phyloP scores from a whole-genome alignment of 2,888 invertebrate genomes.

The Dendrolimus pini region DNA sequence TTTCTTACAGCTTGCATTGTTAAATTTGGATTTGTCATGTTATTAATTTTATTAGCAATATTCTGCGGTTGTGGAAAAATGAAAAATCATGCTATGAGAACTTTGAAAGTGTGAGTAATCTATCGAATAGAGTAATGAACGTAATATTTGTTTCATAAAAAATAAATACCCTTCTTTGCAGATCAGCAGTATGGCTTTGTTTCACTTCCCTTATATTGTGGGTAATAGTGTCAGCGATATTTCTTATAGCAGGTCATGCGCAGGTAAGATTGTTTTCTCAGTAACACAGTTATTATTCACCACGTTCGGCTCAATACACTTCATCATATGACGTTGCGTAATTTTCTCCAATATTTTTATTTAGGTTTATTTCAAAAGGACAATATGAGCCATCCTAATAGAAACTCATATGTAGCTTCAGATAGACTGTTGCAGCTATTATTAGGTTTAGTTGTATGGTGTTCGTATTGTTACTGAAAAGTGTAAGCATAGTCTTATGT shows the following conservation, averaged over 20 bases:
- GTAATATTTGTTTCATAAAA: not conserved
- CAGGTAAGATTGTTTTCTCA: slow-evolving; percentile 50
- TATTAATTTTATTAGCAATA: slow-evolving; percentile 67
- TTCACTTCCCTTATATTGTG: slow-evolving; percentile 78
- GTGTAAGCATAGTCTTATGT: too few relatives aligned
- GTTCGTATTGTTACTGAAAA: too few relatives aligned
- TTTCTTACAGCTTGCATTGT: slow-evolving; percentile 47
- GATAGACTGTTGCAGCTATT: too few relatives aligned
- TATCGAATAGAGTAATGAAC: not conserved
- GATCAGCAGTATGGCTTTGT: slow-evolving; percentile 75
- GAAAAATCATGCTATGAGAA: slow-evolving; percentile 54
- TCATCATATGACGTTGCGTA: too few relatives aligned
- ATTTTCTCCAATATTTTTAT: too few relatives aligned
- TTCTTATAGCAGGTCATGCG: slow-evolving; percentile 80
- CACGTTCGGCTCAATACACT: too few relatives aligned
- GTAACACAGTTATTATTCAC: too few relatives aligned
- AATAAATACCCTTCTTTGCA: slow-evolving; percentile 28
- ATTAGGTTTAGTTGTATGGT: too few relatives aligned
- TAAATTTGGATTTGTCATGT: slow-evolving; percentile 56
- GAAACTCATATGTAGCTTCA: too few relatives aligned
- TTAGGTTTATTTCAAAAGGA: too few relatives aligned
- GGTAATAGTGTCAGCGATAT: slow-evolving; percentile 72
- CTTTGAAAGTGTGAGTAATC: slow-evolving; percentile 57
- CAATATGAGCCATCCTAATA: too few relatives aligned
- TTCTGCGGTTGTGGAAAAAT: slow-evolving; percentile 63